Percentiles rank a stretch among this genome's conserved stretches.
phyloP scores from a whole-genome alignment of 2,888 invertebrate genomes.

The Clunio marinus region DNA sequence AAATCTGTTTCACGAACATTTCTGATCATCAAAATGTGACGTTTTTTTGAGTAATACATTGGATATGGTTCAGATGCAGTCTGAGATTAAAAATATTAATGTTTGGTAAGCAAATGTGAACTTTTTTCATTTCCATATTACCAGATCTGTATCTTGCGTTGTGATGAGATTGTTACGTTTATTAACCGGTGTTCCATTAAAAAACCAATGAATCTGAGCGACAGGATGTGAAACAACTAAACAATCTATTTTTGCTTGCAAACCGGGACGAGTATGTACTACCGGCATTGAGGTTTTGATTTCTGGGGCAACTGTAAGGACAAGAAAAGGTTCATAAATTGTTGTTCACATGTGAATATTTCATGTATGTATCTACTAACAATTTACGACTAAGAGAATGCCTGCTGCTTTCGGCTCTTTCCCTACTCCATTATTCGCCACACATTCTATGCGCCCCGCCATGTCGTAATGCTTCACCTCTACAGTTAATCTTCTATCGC shows the following conservation, averaged over 20 bases:
- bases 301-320: conserved; percentile 66
- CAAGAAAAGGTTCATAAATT: too few relatives aligned
- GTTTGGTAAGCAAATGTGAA: background rate
- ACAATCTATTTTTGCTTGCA: conserved; percentile 67
- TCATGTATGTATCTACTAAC: conserved; percentile 54
- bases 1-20: conserved; percentile 65
- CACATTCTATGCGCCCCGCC: conserved; percentile 69
- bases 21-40: conserved; percentile 64
- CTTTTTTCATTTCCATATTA: too few relatives aligned
- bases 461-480: conserved; percentile 56
- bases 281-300: conserved; percentile 61
- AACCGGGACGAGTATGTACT: conserved; percentile 70
- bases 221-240: conserved; percentile 64
- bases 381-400: conserved; percentile 66
- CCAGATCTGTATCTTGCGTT: conserved; percentile 51
- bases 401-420: conserved; percentile 62
- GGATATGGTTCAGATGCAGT: background rate
- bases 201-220: conserved; percentile 65
- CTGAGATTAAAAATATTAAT: background rate
- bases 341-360: conserved; percentile 37
- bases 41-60: conserved; percentile 54
- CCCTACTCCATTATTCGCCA: conserved; percentile 70
- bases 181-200: conserved; percentile 57
- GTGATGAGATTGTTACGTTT: conserved; percentile 48
- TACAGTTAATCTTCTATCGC: conserved; percentile 45